phyloP scores from a whole-genome alignment of 2,888 invertebrate genomes.

The Cosmorhoe ocellata region DNA sequence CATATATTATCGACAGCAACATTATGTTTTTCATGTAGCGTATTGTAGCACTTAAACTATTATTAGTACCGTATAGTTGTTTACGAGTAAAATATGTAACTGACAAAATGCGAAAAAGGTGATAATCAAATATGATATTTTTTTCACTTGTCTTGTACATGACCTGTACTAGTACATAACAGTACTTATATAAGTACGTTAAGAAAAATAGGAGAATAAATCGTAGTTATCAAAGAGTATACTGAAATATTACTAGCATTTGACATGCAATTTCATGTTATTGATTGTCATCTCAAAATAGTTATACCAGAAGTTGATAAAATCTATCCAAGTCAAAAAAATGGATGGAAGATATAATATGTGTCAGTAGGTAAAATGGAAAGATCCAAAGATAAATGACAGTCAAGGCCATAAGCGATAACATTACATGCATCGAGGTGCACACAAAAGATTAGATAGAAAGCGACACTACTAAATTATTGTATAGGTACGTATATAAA shows the following conservation, averaged over 20 bases:
- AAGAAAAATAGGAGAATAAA: no score
- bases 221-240: no score
- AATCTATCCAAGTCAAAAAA: no score
- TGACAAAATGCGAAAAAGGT: neutral
- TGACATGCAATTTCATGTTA: no score
- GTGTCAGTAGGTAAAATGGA: constrained; percentile 49
- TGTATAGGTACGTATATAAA: neutral
- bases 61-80: neutral
- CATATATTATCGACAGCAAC: neutral
- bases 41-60: neutral
- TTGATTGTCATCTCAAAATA: no score
- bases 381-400: constrained; percentile 58
- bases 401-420: constrained; percentile 63
- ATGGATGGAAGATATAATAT: constrained; percentile 46
- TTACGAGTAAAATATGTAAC: constrained; percentile 2
- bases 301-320: neutral
- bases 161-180: neutral
- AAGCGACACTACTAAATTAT: constrained; percentile 40
- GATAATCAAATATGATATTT: neutral
- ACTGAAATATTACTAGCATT: no score
- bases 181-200: neutral
- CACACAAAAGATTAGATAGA: constrained; percentile 66
- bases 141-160: neutral
- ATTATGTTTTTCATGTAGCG: neutral
- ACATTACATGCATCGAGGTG: constrained; percentile 49